Evolutionary conservation across 2,113 vertebrate species (phyloP).

Genomic region (Puntigrus tetrazona): DNA sequence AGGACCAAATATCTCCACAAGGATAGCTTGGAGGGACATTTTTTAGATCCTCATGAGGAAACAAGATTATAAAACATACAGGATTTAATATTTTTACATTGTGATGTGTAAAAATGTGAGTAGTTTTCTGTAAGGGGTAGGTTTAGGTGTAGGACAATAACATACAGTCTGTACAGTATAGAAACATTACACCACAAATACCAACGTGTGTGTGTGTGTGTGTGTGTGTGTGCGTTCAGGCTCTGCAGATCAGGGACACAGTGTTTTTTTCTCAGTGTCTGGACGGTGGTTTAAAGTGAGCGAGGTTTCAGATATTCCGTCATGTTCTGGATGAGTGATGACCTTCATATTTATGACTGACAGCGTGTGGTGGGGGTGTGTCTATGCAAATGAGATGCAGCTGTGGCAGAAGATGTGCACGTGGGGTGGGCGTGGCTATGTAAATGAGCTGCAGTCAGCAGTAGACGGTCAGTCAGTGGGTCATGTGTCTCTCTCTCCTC

Average conservation of each 20-base stretch:
- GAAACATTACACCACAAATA: too few species aligned
- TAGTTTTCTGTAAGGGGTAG: too few species aligned
- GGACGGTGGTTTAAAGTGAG: constrained; percentile 50
- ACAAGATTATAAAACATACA: too few species aligned
- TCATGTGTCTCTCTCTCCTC: background rate
- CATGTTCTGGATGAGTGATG: background rate
- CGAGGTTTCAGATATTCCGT: background rate
- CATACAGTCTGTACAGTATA: too few species aligned
- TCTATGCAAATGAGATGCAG: background rate
- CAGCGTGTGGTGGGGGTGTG: background rate
- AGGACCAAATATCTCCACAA: too few species aligned
- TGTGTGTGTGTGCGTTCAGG: constrained; percentile 1
- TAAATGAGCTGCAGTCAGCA: constrained; percentile 18
- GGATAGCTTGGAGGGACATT: too few species aligned
- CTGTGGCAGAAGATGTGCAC: too few species aligned
- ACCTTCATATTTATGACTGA: background rate
- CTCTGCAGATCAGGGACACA: constrained; percentile 39
- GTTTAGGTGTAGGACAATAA: background rate
- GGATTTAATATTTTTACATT: too few species aligned
- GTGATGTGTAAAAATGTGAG: too few species aligned
- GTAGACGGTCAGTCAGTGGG: background rate
- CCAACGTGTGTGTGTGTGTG: background rate
- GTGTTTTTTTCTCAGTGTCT: constrained; percentile 40
- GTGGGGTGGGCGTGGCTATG: background rate
- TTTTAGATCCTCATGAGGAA: too few species aligned